Percentiles rank a stretch among this genome's conserved stretches.
phyloP scores from a whole-genome alignment of 2,888 invertebrate genomes.

The Amiota mariae region DNA sequence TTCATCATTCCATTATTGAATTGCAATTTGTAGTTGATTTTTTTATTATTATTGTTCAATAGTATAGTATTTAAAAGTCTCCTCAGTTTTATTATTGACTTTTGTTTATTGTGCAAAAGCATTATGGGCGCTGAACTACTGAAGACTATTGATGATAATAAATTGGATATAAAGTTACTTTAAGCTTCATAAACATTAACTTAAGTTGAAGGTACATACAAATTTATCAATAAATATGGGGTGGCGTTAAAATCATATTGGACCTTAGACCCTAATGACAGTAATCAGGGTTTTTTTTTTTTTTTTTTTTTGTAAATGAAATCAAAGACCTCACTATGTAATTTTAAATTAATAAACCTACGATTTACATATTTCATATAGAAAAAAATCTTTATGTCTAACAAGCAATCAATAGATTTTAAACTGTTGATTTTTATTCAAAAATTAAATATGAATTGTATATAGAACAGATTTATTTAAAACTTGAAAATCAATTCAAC shows the following conservation, averaged over 20 bases:
- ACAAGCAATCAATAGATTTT: conserved; percentile 4
- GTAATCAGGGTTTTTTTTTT: background rate
- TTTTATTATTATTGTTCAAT: conserved; percentile 6
- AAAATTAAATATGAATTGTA: background rate
- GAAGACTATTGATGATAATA: conserved; percentile 13
- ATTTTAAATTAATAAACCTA: too few relatives aligned
- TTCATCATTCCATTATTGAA: conserved; percentile 29
- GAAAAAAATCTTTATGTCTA: too few relatives aligned
- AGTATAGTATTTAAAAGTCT: too few relatives aligned
- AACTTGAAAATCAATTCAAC: too few relatives aligned
- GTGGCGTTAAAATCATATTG: background rate
- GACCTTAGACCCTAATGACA: background rate
- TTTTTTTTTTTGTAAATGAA: background rate
- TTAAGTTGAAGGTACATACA: background rate
- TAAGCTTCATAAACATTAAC: background rate
- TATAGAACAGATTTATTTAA: too few relatives aligned
- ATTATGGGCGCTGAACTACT: conserved; percentile 10
- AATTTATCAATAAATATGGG: background rate
- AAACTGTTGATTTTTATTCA: conserved; percentile 27
- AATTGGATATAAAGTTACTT: background rate
- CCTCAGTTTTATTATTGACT: conserved; percentile 1
- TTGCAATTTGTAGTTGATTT: conserved; percentile 40
- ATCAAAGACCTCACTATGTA: too few relatives aligned
- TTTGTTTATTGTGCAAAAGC: background rate
- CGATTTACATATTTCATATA: too few relatives aligned